Evolutionary conservation across 2,797 vertebrate species (phyloP), one percentile per base, ranked within the genome.

Genomic region (Danio aesculapii): DNA sequence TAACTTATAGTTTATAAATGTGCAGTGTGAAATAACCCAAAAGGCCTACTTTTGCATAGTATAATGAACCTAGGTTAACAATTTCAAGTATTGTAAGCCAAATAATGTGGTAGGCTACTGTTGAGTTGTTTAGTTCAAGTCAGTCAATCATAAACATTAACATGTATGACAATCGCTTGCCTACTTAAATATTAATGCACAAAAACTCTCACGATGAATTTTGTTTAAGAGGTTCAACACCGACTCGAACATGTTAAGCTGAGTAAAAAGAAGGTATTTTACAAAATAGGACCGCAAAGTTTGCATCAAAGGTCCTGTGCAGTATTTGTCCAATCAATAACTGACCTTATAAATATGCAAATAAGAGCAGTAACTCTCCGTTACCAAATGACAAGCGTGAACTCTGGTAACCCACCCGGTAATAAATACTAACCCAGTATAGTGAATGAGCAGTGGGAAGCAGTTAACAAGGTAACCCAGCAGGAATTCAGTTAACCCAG

Each of bases 321-420:
- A 47, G 5, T 47, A 17, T 58, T 39, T 49, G 43, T 49, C 63
- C 53, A 77, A 19, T 69, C 9, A 44, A 71, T 43, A 13, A 79
- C 2, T 64, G 43, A 72, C 16, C 11, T 39, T 10, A 44, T 46
- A 49, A 39, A 49, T 57, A 57, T 57, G 62, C 62, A 57, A 67
- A 67, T n/a, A 77, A 6, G 53, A 68, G 53, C 17, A 17, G 43
- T 52, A 41, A 63, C 47, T 59, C 59, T 30, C 49, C 10, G 43
- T 30, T 57, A 14, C 67, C 50, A 47, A 46, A 71, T 30, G 19
- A 8, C 8, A 49, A 44, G 44, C 16, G 13, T 11, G 16, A 43
- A 73, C 73, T 50, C 17, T 53, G 44, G 1, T 8, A 75, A 62
- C n/a, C 52, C 17, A n/a, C 19, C 6, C 9, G 47, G 64, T 14